A percentile compares a stretch with the other conserved stretches of the same genome.
Conservation (phyloP, 2,888 invertebrate species). For the Troglohyphantes excavatus region DNA sequence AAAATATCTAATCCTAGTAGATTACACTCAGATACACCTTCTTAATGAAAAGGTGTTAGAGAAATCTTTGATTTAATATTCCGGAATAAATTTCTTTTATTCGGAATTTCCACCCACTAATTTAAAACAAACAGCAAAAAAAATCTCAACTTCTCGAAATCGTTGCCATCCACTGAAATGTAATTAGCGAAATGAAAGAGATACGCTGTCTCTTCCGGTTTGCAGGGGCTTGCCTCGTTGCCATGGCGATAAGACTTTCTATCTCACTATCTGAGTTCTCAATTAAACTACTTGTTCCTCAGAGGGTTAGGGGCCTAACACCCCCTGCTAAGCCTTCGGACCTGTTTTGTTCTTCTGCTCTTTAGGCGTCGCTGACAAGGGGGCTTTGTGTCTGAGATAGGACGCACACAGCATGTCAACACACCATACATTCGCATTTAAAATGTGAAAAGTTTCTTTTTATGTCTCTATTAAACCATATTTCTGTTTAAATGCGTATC, state of each 20-base stretch:
- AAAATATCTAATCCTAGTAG: background rate
- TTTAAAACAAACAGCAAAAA: background rate
- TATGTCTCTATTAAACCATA: too few relatives aligned
- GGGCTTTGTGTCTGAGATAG: background rate
- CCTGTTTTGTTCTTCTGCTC: background rate
- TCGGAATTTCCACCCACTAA: background rate
- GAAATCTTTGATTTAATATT: background rate
- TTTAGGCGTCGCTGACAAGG: background rate
- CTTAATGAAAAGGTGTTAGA: background rate
- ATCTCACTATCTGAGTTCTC: constrained; percentile 1
- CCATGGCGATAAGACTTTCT: constrained; percentile 43
- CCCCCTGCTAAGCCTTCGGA: background rate
- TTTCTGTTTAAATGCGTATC: too few relatives aligned
- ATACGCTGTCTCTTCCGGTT: constrained; percentile 39
- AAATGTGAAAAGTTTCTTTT: too few relatives aligned
- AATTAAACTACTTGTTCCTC: constrained; percentile 56
- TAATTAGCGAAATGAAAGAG: constrained; percentile 62
- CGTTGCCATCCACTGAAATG: background rate
- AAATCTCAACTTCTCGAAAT: too few relatives aligned
- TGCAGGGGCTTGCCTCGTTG: constrained; percentile 34
- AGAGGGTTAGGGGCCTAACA: constrained; percentile 7
- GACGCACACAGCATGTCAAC: too few relatives aligned
- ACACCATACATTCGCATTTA: too few relatives aligned
- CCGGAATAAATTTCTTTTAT: background rate
- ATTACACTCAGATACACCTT: background rate